Percentiles rank a stretch among this genome's conserved stretches.
These are phyloP conservation scores for Arctia plantaginis DNA, from an alignment of 2,888 invertebrate genomes.

Conservation along the genomic window DNA sequence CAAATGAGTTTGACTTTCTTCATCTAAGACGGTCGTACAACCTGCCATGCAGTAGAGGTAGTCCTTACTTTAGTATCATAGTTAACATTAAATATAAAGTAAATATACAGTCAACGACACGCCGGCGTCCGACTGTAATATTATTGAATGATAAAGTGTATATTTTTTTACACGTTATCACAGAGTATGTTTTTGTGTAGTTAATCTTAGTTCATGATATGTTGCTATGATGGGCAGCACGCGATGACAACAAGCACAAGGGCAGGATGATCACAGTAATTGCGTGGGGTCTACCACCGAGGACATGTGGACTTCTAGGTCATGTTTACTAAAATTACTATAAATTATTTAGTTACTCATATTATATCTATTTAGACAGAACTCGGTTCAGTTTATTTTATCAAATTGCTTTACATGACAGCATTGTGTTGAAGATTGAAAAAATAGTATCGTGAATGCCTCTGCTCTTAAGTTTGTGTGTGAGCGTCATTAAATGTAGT, in stretches of 20 bases:
- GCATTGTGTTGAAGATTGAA: background rate
- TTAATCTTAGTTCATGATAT: constrained; percentile 56
- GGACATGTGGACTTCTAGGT: constrained; percentile 51
- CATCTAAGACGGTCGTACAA: background rate
- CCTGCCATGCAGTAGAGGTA: background rate
- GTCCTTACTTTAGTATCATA: constrained; percentile 9
- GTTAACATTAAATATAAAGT: constrained; percentile 5
- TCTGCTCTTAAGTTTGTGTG: background rate
- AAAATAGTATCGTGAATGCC: background rate
- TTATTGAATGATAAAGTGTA: constrained; percentile 38
- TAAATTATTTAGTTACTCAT: background rate
- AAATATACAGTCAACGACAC: constrained; percentile 30
- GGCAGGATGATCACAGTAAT: constrained; percentile 67
- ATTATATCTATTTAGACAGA: background rate
- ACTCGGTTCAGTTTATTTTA: background rate
- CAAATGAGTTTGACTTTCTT: background rate
- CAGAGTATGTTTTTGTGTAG: constrained; percentile 60
- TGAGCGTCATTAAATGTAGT: background rate
- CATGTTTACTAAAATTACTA: constrained; percentile 35
- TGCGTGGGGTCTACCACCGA: constrained; percentile 46
- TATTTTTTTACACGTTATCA: constrained; percentile 53
- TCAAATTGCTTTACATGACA: background rate
- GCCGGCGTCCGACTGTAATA: constrained; percentile 31
- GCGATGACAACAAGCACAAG: constrained; percentile 75
- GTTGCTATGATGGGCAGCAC: constrained; percentile 58